Percentiles rank a stretch among this genome's conserved stretches.
Evolutionary conservation across 2,797 vertebrate genomes (phyloP).

Genomic region (Pachyuromys duprasi): DNA sequence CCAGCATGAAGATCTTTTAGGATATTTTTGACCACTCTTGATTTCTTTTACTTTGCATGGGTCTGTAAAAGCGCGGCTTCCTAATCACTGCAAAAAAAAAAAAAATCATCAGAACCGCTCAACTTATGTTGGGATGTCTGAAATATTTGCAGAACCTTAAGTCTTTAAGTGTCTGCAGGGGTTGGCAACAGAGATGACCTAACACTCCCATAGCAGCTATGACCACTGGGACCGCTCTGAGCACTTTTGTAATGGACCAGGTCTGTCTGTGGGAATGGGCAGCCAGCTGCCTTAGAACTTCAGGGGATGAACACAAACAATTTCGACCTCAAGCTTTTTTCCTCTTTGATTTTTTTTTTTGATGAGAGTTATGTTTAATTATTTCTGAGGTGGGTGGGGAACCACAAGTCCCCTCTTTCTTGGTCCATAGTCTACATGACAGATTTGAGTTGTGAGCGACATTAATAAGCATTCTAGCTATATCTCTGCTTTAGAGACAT

Average conservation of each 20-base stretch:
- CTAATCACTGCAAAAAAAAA: slow-evolving; percentile 35
- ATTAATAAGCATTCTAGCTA: background rate
- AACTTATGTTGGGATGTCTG: background rate
- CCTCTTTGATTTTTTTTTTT: background rate
- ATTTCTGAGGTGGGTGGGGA: background rate
- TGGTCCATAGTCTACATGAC: background rate
- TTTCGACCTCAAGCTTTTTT: background rate
- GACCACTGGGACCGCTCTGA: background rate
- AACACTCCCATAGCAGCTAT: background rate
- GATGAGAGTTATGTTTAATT: background rate
- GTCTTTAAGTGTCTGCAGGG: background rate
- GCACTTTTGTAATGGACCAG: background rate
- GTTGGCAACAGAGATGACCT: background rate
- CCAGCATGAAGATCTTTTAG: background rate
- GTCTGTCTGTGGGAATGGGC: background rate
- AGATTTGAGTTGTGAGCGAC: background rate
- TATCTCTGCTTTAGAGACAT: background rate
- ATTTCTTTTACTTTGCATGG: background rate
- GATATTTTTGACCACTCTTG: background rate
- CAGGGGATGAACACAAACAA: background rate
- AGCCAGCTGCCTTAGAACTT: background rate
- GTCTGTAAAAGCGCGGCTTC: slow-evolving; percentile 58
- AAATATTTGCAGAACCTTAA: background rate
- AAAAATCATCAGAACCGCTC: slow-evolving; percentile 37
- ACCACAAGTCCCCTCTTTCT: background rate